phyloP scores from a whole-genome alignment of 2,888 invertebrate species.

The Augiades crinisus region DNA sequence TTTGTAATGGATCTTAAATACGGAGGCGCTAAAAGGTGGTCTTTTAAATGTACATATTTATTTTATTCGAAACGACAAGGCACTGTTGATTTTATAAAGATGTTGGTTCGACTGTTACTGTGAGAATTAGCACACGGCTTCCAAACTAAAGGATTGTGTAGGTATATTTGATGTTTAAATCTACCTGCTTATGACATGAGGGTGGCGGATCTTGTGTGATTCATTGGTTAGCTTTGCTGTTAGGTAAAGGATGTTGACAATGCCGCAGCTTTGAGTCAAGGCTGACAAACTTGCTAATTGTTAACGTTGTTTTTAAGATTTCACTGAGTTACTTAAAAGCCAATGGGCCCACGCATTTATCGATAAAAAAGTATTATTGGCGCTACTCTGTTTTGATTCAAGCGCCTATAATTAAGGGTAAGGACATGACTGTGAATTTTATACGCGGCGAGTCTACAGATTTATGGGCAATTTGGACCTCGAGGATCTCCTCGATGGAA shows the following conservation, averaged over 20 bases:
- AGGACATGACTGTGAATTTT: too few relatives aligned
- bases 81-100: constrained; percentile 23
- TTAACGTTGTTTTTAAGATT: too few relatives aligned
- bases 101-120: constrained; percentile 10
- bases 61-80: constrained; percentile 37
- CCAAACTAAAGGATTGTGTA: background rate
- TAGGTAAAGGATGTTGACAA: constrained; percentile 5
- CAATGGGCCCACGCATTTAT: too few relatives aligned
- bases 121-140: constrained; percentile 14
- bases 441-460: too few relatives aligned
- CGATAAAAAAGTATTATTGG: too few relatives aligned
- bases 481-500: too few relatives aligned
- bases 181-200: constrained; percentile 16
- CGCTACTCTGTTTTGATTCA: too few relatives aligned
- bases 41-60: constrained; percentile 49
- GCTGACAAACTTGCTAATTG: too few relatives aligned
- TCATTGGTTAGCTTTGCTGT: background rate
- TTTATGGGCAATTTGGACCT: too few relatives aligned
- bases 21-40: constrained; percentile 74
- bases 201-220: constrained; percentile 5
- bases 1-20: constrained; percentile 49
- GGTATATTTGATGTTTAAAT: constrained; percentile 6
- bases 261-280: too few relatives aligned
- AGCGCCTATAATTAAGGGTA: too few relatives aligned
- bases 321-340: too few relatives aligned